Evolutionary conservation across 1,140 invertebrate species (phyloP).

Genomic region (Pentalonia nigronervosa): DNA sequence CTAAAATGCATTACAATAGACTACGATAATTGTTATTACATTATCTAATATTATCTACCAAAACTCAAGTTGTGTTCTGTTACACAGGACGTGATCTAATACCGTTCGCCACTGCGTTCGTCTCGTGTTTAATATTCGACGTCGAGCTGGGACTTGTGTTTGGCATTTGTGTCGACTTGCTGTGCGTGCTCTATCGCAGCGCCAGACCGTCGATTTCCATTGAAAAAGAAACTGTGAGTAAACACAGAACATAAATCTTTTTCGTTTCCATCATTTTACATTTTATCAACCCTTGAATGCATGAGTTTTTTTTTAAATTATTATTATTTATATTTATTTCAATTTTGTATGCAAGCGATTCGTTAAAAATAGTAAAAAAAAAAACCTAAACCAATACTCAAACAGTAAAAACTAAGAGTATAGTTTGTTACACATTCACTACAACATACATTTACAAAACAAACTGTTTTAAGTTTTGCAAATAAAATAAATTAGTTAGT

Average conservation of each 20-base stretch:
- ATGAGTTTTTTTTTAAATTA: too few species aligned
- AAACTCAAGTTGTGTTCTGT: neutral
- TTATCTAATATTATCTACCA: neutral
- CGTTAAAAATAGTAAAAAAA: neutral
- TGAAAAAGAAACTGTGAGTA: slow-evolving; percentile 64
- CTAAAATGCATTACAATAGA: neutral
- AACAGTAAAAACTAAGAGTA: neutral
- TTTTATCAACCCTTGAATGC: too few species aligned
- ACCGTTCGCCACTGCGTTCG: slow-evolving; percentile 70
- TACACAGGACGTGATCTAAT: slow-evolving; percentile 72
- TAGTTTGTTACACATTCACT: too few species aligned
- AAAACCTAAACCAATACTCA: neutral
- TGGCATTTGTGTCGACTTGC: slow-evolving; percentile 74
- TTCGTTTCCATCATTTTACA: too few species aligned
- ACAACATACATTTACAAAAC: too few species aligned
- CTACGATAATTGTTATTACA: too few species aligned
- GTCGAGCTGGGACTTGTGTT: slow-evolving; percentile 77
- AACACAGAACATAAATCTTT: neutral
- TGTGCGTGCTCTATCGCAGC: slow-evolving; percentile 73
- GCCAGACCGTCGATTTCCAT: slow-evolving; percentile 70
- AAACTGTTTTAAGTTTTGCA: too few species aligned
- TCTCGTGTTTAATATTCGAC: slow-evolving; percentile 70
- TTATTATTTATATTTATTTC: too few species aligned
- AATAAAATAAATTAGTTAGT: too few species aligned
- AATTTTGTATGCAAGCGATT: too few species aligned